phyloP scores from a whole-genome alignment of 2,797 vertebrate species.

The Gymnothorax javanicus region DNA sequence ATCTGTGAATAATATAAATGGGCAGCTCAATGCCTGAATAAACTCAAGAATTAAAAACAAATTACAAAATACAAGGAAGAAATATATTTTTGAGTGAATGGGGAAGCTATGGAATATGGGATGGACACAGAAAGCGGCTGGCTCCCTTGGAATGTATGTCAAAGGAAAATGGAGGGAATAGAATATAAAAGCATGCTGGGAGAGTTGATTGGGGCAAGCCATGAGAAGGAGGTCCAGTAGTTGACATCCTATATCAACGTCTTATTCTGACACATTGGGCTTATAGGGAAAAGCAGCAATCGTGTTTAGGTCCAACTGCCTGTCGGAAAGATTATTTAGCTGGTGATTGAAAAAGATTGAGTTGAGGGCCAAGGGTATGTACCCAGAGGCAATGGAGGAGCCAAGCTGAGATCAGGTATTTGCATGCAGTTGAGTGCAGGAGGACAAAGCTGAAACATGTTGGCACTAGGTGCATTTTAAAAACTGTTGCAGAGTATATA shows the following conservation, averaged over 20 bases:
- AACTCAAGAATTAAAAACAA: neutral
- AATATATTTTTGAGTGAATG: neutral
- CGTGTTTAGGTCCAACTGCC: neutral
- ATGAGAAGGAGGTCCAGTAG: neutral
- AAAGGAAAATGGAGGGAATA: neutral
- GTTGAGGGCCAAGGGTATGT: neutral
- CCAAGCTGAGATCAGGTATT: neutral
- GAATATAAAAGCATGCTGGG: neutral
- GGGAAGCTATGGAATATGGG: neutral
- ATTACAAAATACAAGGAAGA: neutral
- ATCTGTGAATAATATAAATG: neutral
- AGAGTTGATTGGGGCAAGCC: neutral
- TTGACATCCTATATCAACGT: neutral
- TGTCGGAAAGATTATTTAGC: neutral
- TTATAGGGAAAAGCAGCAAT: neutral
- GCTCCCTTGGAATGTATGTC: neutral
- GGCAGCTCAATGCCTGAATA: neutral
- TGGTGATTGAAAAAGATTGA: neutral
- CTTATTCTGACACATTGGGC: neutral
- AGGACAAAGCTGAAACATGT: neutral
- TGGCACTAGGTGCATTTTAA: neutral
- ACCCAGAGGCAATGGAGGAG: neutral
- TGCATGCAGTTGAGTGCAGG: neutral
- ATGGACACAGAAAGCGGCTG: neutral
- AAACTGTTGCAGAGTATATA: neutral